Conservation (phyloP, 2,888 invertebrate species). For the Hypomecis punctinalis region DNA sequence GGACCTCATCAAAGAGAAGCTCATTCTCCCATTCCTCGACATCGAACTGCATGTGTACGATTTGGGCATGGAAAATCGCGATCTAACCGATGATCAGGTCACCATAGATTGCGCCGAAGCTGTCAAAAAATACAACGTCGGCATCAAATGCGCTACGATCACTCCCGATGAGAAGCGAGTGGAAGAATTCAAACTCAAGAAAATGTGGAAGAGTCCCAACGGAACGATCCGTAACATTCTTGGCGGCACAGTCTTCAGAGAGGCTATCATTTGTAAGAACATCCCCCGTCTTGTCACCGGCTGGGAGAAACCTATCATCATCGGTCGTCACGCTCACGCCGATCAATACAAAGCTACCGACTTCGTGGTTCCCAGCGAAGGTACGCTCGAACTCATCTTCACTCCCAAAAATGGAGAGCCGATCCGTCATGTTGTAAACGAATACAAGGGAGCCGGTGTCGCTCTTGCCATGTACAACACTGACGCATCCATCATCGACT, state of each 20-base stretch:
- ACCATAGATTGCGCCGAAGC: constrained; percentile 99
- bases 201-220: constrained; percentile 97
- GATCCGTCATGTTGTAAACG: constrained; percentile 91
- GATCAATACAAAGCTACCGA: constrained; percentile 99
- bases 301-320: constrained; percentile 98
- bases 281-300: constrained; percentile 97
- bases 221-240: constrained; percentile 95
- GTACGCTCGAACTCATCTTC: constrained; percentile 94
- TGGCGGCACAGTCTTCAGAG: constrained; percentile 93
- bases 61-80: constrained; percentile 97
- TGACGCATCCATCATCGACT: constrained; percentile 95
- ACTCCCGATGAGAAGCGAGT: constrained; percentile 99
- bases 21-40: constrained; percentile 98
- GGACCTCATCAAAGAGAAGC: constrained; percentile 98
- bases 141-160: constrained; percentile 99
- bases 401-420: constrained; percentile 88
- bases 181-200: constrained; percentile 93
- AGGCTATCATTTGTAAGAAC: constrained; percentile 95
- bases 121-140: constrained; percentile 98
- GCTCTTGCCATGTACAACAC: constrained; percentile 99
- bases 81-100: constrained; percentile 97
- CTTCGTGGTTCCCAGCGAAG: constrained; percentile 96
- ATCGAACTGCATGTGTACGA: constrained; percentile 97
- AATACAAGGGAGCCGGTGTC: constrained; percentile 95
- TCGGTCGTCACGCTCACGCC: constrained; percentile 99